Evolutionary conservation across 1,140 invertebrate genomes (phyloP).

Genomic region (Penaeus indicus): DNA sequence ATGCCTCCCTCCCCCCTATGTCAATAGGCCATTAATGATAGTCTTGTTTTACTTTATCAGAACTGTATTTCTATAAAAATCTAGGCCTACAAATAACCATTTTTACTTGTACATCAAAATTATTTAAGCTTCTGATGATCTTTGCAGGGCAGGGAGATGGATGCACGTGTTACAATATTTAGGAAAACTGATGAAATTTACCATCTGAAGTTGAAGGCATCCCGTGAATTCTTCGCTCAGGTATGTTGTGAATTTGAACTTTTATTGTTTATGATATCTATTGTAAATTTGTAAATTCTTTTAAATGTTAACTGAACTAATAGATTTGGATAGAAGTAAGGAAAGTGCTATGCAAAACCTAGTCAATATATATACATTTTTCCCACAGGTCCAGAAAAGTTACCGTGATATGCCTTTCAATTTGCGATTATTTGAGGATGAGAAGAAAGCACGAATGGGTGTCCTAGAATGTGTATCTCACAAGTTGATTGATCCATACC

Average conservation of each 20-base stretch:
- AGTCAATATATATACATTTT: neutral
- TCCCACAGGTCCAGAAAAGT: constrained; percentile 81
- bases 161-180: constrained; percentile 96
- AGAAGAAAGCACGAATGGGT: constrained; percentile 97
- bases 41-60: neutral
- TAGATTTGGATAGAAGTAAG: too few relatives aligned
- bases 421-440: constrained; percentile 87
- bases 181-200: constrained; percentile 99
- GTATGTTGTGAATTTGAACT: constrained; percentile 67
- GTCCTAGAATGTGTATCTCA: constrained; percentile 98
- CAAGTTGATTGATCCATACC: constrained; percentile 97
- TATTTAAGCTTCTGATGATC: constrained; percentile 51
- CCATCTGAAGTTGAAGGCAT: constrained; percentile 96
- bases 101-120: neutral
- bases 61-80: neutral
- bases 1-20: neutral
- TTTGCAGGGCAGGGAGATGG: constrained; percentile 85
- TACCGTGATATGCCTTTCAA: constrained; percentile 90
- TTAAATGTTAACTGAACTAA: neutral
- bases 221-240: constrained; percentile 94
- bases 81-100: constrained; percentile 2
- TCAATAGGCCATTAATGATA: too few relatives aligned
- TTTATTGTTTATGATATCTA: neutral
- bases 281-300: neutral
- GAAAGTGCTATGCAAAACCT: neutral